Percentiles rank a stretch among this genome's conserved stretches.
Conservation (phyloP, 2,888 invertebrate genomes). For the Sminthurinus aureus region DNA sequence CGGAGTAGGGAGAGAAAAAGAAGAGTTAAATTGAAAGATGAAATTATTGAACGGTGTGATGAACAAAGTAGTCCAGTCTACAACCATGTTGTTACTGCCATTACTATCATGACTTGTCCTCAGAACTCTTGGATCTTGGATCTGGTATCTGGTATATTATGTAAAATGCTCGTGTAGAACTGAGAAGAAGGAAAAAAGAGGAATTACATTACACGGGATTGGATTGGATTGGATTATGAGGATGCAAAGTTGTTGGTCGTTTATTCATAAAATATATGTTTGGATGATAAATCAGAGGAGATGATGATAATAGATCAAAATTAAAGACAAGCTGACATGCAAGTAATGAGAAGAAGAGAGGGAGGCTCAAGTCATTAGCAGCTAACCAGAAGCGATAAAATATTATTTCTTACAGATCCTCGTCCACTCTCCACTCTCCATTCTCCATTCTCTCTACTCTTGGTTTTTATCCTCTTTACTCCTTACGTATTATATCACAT, state of each 20-base stretch:
- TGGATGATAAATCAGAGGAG: slow-evolving; percentile 33
- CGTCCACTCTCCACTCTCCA: not conserved
- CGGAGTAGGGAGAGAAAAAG: not conserved
- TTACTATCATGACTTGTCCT: too few species aligned
- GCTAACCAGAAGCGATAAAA: slow-evolving; percentile 46
- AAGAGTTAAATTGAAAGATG: not conserved
- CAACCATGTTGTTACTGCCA: too few species aligned
- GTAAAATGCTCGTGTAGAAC: not conserved
- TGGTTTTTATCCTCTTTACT: not conserved
- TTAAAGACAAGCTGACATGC: slow-evolving; percentile 46
- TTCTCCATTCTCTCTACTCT: not conserved
- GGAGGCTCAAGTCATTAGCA: slow-evolving; percentile 44
- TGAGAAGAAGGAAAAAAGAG: too few species aligned
- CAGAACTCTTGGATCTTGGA: too few species aligned
- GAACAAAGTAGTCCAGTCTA: too few species aligned
- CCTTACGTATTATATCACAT: not conserved
- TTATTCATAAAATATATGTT: slow-evolving; percentile 35
- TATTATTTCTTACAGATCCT: slow-evolving; percentile 16
- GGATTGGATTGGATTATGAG: slow-evolving; percentile 12
- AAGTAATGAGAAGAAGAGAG: slow-evolving; percentile 44
- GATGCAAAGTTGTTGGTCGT: slow-evolving; percentile 14
- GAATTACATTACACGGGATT: too few species aligned
- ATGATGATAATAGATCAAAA: slow-evolving; percentile 46
- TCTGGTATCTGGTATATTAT: too few species aligned
- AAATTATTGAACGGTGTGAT: not conserved